A percentile compares a stretch with the other conserved stretches of the same genome.
Evolutionary conservation across 2,888 invertebrate species (phyloP).

Genomic region (Tromatobia lineatoria): DNA sequence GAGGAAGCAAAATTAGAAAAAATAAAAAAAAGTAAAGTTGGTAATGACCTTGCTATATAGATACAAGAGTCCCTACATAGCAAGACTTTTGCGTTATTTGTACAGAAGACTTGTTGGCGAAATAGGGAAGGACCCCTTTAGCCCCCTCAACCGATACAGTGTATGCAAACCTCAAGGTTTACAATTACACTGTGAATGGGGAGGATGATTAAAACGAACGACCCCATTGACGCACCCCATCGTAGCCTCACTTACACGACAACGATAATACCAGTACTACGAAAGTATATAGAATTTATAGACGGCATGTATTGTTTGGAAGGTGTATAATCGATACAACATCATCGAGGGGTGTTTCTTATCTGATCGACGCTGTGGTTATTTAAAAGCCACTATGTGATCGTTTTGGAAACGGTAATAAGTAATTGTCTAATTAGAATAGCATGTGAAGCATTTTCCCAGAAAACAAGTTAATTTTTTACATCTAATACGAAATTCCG

Average conservation of each 20-base stretch:
- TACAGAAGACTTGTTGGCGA: constrained; percentile 9
- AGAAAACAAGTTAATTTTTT: no score
- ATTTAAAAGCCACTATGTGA: constrained; percentile 75
- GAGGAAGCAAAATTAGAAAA: no score
- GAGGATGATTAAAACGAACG: constrained; percentile 48
- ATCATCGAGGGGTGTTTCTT: constrained; percentile 79
- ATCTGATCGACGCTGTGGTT: constrained; percentile 51
- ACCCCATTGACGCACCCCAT: constrained; percentile 49
- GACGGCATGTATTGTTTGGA: constrained; percentile 69
- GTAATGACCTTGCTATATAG: no score
- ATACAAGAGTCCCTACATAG: neutral
- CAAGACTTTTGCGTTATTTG: neutral
- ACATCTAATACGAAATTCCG: no score
- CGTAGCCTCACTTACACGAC: neutral
- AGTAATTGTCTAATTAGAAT: neutral
- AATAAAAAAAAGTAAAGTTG: neutral
- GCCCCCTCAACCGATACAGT: neutral
- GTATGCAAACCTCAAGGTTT: constrained; percentile 50
- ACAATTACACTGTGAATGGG: constrained; percentile 41
- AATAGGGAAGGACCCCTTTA: constrained; percentile 11
- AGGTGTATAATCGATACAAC: constrained; percentile 82
- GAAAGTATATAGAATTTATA: constrained; percentile 4
- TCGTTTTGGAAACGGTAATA: constrained; percentile 49
- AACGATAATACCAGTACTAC: neutral
- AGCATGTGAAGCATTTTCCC: no score